Evolutionary conservation across 2,797 vertebrate species (phyloP).

Genomic region (Lateolabrax maculatus): DNA sequence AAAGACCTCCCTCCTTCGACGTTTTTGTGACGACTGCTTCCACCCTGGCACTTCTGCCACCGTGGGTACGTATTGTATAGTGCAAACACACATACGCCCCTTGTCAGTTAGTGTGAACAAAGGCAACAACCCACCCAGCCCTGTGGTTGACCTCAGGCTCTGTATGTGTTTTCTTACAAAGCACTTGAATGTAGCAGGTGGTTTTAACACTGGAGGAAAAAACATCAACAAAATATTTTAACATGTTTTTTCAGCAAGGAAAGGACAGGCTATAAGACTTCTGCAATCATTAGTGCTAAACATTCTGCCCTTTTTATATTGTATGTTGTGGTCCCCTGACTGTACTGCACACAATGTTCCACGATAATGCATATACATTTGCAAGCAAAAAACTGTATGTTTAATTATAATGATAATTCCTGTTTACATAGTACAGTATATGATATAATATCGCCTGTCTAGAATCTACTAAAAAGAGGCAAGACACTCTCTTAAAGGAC

Average conservation of each 20-base stretch:
- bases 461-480: too few species aligned
- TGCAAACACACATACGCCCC: background rate
- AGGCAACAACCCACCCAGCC: background rate
- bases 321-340: background rate
- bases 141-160: constrained; percentile 23
- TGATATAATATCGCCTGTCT: background rate
- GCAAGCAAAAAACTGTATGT: background rate
- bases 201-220: background rate
- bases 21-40: constrained; percentile 91
- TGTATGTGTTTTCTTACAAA: constrained; percentile 1
- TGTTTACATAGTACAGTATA: background rate
- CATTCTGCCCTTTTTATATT: background rate
- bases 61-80: constrained; percentile 84
- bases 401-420: background rate
- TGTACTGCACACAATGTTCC: too few species aligned
- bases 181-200: background rate
- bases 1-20: constrained; percentile 92
- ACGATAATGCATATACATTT: background rate
- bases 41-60: constrained; percentile 89
- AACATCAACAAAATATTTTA: too few species aligned
- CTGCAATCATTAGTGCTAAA: background rate
- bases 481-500: too few species aligned
- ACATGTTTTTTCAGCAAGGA: background rate
- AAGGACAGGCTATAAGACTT: background rate
- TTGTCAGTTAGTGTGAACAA: constrained; percentile 5